Percentiles rank a stretch among this genome's conserved stretches.
Evolutionary conservation across 2,797 vertebrate genomes (phyloP).

Genomic region (Eurystomus glaucurus): DNA sequence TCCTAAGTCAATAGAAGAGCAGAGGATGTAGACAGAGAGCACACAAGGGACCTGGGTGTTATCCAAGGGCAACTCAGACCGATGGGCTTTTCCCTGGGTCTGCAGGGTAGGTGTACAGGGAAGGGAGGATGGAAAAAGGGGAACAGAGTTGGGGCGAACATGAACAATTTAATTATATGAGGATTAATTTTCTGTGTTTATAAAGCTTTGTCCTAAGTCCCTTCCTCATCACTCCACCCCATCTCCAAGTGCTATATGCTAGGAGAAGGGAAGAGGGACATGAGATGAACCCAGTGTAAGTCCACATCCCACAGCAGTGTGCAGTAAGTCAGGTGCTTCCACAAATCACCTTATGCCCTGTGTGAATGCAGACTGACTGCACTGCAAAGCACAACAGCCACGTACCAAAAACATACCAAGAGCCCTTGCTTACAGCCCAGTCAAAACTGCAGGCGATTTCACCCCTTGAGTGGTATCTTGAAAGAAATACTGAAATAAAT

Average conservation of each 20-base stretch:
- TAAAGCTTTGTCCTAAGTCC: background rate
- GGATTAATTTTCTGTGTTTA: background rate
- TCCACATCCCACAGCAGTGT: background rate
- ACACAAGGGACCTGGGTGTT: fast-evolving
- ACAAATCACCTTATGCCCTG: background rate
- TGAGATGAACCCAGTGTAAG: fast-evolving
- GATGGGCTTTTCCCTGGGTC: background rate
- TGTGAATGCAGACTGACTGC: background rate
- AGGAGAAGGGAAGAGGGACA: background rate
- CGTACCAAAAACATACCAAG: background rate
- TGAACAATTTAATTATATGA: background rate
- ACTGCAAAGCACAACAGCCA: background rate
- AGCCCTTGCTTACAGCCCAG: background rate
- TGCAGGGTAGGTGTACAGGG: too few relatives aligned
- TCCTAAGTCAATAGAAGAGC: background rate
- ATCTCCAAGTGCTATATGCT: fast-evolving
- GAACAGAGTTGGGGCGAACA: background rate
- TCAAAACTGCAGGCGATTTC: background rate
- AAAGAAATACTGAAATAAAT: background rate
- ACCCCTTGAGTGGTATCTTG: background rate
- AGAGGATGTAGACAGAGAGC: background rate
- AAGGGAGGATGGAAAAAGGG: background rate
- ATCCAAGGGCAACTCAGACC: too few relatives aligned
- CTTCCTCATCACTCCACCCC: background rate
- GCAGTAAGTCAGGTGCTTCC: background rate